phyloP scores from a whole-genome alignment of 2,113 vertebrate species.

The Hipposideros armiger region DNA sequence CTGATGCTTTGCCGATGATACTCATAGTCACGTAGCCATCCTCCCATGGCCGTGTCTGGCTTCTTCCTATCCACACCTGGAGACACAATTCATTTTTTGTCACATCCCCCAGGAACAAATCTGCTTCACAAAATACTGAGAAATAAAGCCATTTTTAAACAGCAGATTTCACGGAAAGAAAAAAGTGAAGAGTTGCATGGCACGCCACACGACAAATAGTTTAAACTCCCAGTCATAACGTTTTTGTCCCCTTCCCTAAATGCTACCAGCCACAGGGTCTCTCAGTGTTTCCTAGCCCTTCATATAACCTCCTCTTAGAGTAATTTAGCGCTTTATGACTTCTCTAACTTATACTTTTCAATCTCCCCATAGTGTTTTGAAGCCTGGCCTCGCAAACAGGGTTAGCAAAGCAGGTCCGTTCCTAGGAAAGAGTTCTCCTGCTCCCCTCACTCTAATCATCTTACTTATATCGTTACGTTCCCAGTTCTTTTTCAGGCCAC shows the following conservation, averaged over 20 bases:
- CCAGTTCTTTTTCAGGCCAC: background rate
- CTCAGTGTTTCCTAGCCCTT: background rate
- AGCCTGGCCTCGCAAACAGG: background rate
- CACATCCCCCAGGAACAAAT: background rate
- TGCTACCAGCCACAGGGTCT: background rate
- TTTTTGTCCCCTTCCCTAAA: background rate
- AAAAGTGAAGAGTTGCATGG: background rate
- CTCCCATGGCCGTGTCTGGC: background rate
- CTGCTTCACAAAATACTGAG: background rate
- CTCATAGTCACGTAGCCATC: background rate
- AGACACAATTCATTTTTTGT: background rate
- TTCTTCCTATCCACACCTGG: background rate
- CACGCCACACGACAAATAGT: background rate
- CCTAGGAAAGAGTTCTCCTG: background rate
- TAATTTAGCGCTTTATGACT: background rate
- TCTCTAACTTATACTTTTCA: background rate
- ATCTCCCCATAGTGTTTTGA: background rate
- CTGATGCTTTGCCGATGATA: background rate
- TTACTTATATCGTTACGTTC: background rate
- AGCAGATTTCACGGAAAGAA: background rate
- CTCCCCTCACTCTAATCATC: background rate
- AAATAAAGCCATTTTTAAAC: background rate
- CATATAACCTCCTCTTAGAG: background rate
- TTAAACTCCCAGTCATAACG: background rate
- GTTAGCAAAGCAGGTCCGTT: background rate